phyloP scores from a whole-genome alignment of 1,140 invertebrate genomes.

The Lepidurus apus region DNA sequence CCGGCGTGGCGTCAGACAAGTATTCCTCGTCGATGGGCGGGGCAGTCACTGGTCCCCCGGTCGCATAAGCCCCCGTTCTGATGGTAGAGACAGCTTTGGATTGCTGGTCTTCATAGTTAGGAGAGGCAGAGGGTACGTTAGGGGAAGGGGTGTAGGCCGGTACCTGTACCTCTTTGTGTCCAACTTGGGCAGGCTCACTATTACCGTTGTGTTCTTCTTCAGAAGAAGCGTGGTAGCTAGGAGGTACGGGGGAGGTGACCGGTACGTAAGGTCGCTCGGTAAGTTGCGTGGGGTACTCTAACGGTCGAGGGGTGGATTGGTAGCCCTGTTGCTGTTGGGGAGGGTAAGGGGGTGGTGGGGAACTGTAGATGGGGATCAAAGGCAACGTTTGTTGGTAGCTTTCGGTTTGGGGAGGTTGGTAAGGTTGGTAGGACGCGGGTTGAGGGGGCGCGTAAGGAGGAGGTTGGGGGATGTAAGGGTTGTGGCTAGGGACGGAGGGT shows the following conservation, averaged over 20 bases:
- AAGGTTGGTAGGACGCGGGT: slow-evolving; percentile 26
- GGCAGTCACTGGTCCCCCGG: slow-evolving; percentile 24
- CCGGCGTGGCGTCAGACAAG: background rate
- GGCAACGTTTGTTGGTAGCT: slow-evolving; percentile 19
- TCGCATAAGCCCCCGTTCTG: background rate
- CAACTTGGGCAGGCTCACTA: too few species aligned
- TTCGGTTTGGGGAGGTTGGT: slow-evolving; percentile 8
- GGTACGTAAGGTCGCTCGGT: slow-evolving; percentile 20
- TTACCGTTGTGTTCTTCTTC: background rate
- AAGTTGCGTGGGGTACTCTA: slow-evolving; percentile 16
- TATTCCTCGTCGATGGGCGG: slow-evolving; percentile 2
- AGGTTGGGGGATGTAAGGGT: slow-evolving; percentile 8
- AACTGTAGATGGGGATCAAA: background rate
- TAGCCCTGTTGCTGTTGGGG: slow-evolving; percentile 22
- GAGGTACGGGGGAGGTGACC: background rate
- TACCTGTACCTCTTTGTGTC: background rate
- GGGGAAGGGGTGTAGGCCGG: background rate
- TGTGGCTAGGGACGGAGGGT: slow-evolving; percentile 13
- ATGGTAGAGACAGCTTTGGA: background rate
- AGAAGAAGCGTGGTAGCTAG: background rate
- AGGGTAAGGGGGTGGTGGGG: slow-evolving; percentile 4
- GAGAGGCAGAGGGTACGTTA: background rate
- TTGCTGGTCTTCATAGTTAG: background rate
- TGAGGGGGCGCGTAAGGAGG: slow-evolving; percentile 23
- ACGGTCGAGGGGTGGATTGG: background rate